Base-by-base conservation (phyloP, 1,140 invertebrate genomes). In the Papilio machaon region DNA sequence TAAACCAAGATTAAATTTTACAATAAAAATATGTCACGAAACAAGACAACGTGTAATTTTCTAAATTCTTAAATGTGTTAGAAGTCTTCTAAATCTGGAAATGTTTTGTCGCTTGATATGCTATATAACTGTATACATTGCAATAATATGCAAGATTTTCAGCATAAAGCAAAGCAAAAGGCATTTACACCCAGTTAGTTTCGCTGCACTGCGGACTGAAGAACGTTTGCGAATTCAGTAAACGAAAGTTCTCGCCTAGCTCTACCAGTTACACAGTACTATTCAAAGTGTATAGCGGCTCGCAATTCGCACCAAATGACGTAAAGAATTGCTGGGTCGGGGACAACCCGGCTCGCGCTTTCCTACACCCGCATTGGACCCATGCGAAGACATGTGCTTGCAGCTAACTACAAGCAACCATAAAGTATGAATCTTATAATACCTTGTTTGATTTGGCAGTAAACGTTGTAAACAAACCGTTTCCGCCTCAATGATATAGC, bases 381-480 rank as follows among this genome's bases (percentile, higher is more conserved):
- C 8, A 49, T 49, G 15, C 7, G 6, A 54, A n/a, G 13, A 17
- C 7, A 54, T 15, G 8, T n/a, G 54, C n/a, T n/a, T 58, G 17
- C 7, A 19, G n/a, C 54, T 58, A 19, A 58, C 54, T 17, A 8
- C 54, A 7, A 58, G 54, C 54, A 58, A 6, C 8, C n/a, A n/a
- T 58, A 58, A 58, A 19, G 54, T 58, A n/a, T 58, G 54, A 58
- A 19, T 58, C 2, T 58, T 19, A 58, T 58, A 15, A 35, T 70
- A 70, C 64, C 64, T 70, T 70, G 64, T 70, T 70, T 70, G 64
- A 70, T 70, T 70, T 70, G 64, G 64, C 64, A 23, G 64, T 70
- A 70, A 70, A 70, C 64, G 64, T 35, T 70, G 64, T 70, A 11
- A 70, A 70, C 64, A 70, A 70, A 70, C 64, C 9, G 64, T 70